These are phyloP conservation scores for Florisuga fusca DNA, from an alignment of 2,797 vertebrate species.

Conservation along the genomic window DNA sequence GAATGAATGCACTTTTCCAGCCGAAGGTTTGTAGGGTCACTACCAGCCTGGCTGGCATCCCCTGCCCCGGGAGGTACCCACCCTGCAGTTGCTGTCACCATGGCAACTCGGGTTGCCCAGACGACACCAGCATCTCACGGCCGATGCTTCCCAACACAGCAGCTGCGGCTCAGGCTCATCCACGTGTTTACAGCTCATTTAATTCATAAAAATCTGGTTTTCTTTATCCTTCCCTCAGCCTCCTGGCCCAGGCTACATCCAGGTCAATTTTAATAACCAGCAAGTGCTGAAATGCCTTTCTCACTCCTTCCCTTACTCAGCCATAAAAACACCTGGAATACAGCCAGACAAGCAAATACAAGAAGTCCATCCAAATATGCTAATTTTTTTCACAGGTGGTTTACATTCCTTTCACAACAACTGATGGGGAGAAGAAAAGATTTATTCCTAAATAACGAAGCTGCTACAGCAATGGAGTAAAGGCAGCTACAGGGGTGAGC, in stretches of 20 bases:
- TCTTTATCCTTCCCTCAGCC: not conserved
- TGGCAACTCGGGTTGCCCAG: constrained; percentile 81
- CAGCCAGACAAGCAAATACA: constrained; percentile 43
- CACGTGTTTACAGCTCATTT: not conserved
- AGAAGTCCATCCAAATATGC: constrained; percentile 54
- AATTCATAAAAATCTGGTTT: constrained; percentile 44
- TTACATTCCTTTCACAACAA: constrained; percentile 60
- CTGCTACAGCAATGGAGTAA: constrained; percentile 72
- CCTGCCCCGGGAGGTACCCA: constrained; percentile 18
- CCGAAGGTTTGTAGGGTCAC: not conserved
- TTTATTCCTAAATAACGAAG: constrained; percentile 71
- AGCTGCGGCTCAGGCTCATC: not conserved
- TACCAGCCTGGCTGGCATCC: not conserved
- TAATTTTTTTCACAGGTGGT: constrained; percentile 54
- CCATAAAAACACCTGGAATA: constrained; percentile 46
- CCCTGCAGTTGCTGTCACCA: constrained; percentile 61
- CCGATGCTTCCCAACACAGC: constrained; percentile 34
- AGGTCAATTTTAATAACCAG: constrained; percentile 34
- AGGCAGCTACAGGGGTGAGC: constrained; percentile 74
- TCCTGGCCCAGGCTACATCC: not conserved
- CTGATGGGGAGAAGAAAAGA: constrained; percentile 42
- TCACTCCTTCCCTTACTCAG: constrained; percentile 32
- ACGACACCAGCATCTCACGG: constrained; percentile 44
- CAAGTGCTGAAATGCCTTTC: constrained; percentile 45
- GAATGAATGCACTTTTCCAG: fast-evolving